Evolutionary conservation across 2,888 invertebrate genomes (phyloP), one percentile per base, ranked within the genome.

Genomic region (Cerastoderma edule): DNA sequence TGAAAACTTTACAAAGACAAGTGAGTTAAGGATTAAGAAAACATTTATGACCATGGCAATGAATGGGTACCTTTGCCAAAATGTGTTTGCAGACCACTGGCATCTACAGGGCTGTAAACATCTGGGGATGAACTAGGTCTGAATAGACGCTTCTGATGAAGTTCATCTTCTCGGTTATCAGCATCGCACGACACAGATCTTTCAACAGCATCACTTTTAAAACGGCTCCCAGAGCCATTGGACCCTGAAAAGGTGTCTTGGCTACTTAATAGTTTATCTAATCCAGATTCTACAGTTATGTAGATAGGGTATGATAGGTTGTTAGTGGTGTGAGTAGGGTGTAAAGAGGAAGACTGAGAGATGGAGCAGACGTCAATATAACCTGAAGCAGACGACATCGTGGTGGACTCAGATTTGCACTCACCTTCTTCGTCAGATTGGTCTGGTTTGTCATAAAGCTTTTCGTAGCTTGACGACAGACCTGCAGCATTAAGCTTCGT

Each of bases 391-490:
- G 78, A 76, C 67, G 80, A 81, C 75, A 78, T 57, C n/a, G 57
- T 71, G 30, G 78, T 66, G 16, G 82, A 79, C 54, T 79, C 75
- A 57, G 74, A 72, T 60, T 69, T 71, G 67, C 75, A 80, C 81
- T 85, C 84, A 83, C 78, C 87, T 81, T 80, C 75, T n/a, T 78
- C 79, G 4, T 79, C 81, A 13, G 60, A 39, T 27, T 56, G 65
- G 24, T 35, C 75, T 33, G 78, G 60, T 79, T 85, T 78, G 48
- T 86, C 85, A 74, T 91, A 91, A 24, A 89, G 84, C 46, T 89
- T 84, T 80, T 91, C 90, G 77, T 87, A 91, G 72, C 90, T 89
- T 53, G 89, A 89, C 8, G 89, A 83, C 39, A 80, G 80, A 32
- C 87, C 88, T 46, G 79, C 67, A 19, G 83, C 66, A 53, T 83